Conservation (phyloP, 1,140 invertebrate genomes). For the Lineus longissimus region DNA sequence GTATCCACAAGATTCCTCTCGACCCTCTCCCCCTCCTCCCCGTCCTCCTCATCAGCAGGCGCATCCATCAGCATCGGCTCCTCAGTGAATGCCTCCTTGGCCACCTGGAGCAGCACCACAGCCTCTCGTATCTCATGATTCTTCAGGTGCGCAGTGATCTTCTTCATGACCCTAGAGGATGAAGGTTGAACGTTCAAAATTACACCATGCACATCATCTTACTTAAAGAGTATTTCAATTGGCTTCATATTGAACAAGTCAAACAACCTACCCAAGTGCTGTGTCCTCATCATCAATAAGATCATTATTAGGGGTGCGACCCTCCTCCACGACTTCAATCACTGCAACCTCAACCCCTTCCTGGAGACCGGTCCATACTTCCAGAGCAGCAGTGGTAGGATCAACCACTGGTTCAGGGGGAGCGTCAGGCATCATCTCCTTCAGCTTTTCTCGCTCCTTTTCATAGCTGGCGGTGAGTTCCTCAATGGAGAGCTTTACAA, state of each 20-base stretch:
- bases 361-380: conserved; percentile 34
- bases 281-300: conserved; percentile 28
- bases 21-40: background rate
- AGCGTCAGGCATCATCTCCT: conserved; percentile 38
- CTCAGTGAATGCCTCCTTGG: conserved; percentile 21
- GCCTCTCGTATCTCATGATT: conserved; percentile 25
- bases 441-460: conserved; percentile 48
- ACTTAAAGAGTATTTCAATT: no score
- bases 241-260: no score
- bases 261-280: conserved; percentile 20
- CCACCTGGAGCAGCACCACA: conserved; percentile 20
- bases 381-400: conserved; percentile 31
- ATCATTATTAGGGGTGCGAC: conserved; percentile 21
- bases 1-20: conserved; percentile 8
- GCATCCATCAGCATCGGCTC: background rate
- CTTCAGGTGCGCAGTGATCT: conserved; percentile 21
- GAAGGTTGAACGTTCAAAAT: conserved; percentile 9
- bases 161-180: conserved; percentile 23
- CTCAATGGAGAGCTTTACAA: conserved; percentile 39
- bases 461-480: conserved; percentile 45
- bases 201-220: no score
- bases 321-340: conserved; percentile 21
- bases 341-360: conserved; percentile 14
- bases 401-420: conserved; percentile 15
- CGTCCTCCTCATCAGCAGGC: background rate